These are phyloP conservation scores for Mobula hypostoma DNA, from an alignment of 2,113 vertebrate genomes.

Conservation along the genomic window DNA sequence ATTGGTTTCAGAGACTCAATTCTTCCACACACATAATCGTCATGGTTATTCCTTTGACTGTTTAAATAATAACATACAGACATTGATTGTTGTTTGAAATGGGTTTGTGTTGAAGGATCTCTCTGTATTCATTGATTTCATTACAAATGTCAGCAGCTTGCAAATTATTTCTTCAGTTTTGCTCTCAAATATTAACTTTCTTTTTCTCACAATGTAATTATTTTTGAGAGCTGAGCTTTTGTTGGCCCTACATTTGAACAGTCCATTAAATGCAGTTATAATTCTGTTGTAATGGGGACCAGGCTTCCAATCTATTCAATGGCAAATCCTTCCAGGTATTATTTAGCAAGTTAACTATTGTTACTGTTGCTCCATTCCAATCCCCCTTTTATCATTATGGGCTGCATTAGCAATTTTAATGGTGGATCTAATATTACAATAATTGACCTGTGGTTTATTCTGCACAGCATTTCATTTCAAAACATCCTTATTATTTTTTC, in stretches of 20 bases:
- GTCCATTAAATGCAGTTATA: not conserved
- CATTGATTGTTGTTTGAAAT: not conserved
- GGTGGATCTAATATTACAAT: too few relatives aligned
- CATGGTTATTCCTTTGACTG: not conserved
- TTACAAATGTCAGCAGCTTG: not conserved
- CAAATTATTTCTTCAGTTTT: not conserved
- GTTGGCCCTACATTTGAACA: not conserved
- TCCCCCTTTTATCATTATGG: not conserved
- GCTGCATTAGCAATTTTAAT: not conserved
- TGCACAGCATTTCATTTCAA: not conserved
- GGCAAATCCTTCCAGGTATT: not conserved
- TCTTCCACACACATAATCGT: not conserved
- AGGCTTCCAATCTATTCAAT: not conserved
- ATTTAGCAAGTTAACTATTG: not conserved
- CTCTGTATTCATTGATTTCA: not conserved
- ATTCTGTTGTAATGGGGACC: not conserved
- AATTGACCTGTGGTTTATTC: too few relatives aligned
- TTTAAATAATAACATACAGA: not conserved
- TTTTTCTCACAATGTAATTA: not conserved
- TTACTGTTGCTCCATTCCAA: not conserved
- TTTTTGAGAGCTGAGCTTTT: not conserved
- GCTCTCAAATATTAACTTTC: not conserved
- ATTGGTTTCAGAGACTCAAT: not conserved
- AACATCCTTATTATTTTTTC: not conserved
- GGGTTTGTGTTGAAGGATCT: not conserved